phyloP scores from a whole-genome alignment of 2,888 invertebrate genomes.

The Noctua pronuba region DNA sequence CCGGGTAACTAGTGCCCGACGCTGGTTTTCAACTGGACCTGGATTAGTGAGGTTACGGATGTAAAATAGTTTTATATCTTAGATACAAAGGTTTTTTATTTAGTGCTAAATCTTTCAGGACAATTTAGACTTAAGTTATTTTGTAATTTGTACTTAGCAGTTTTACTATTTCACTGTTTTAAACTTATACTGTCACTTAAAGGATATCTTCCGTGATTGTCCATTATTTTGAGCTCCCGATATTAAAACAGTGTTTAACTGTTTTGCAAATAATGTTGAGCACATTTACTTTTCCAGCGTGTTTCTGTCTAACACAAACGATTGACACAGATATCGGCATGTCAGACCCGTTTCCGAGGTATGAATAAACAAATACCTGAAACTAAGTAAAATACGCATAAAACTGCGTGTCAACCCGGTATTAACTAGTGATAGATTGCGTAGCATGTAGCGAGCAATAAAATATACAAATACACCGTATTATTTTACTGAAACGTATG shows the following conservation, averaged over 20 bases:
- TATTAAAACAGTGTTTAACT: no score
- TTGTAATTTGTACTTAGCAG: background rate
- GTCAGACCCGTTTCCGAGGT: background rate
- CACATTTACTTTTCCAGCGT: background rate
- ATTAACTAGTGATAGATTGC: slow-evolving; percentile 52
- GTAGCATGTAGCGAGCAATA: slow-evolving; percentile 44
- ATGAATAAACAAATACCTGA: slow-evolving; percentile 30
- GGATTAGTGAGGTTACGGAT: no score
- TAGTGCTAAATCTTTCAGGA: background rate
- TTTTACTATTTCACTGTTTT: background rate
- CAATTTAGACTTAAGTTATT: background rate
- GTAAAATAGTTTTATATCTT: no score
- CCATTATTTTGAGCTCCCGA: no score
- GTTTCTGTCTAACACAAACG: background rate
- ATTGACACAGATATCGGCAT: background rate
- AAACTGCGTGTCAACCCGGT: slow-evolving; percentile 51
- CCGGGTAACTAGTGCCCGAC: no score
- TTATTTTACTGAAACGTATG: slow-evolving; percentile 13
- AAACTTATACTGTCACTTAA: no score
- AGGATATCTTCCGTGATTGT: no score
- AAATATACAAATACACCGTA: slow-evolving; percentile 4
- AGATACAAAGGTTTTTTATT: no score
- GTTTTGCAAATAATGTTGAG: background rate
- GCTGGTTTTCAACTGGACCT: no score
- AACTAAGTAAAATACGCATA: slow-evolving; percentile 1